Conservation (phyloP, 2,888 invertebrate species). For the Amphipyra berbera region DNA sequence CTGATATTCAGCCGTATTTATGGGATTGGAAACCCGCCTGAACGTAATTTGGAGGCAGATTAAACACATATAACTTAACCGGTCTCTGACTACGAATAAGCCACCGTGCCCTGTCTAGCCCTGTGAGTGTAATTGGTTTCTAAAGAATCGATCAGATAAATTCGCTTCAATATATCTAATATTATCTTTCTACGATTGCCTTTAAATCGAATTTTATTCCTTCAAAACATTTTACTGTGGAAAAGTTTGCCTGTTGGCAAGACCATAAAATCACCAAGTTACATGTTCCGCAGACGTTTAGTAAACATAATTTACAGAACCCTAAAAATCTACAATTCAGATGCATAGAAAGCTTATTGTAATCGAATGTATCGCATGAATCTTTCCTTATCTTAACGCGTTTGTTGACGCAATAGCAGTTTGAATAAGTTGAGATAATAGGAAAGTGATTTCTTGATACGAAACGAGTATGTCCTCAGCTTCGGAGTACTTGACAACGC, state of each 20-base stretch:
- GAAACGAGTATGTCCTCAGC: slow-evolving; percentile 2
- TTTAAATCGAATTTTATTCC: too few relatives aligned
- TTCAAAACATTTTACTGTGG: too few relatives aligned
- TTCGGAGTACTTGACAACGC: neutral
- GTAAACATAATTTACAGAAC: slow-evolving; percentile 2
- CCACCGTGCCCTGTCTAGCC: too few relatives aligned
- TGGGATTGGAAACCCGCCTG: slow-evolving; percentile 26
- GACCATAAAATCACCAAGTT: too few relatives aligned
- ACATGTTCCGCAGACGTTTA: too few relatives aligned
- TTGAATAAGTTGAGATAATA: slow-evolving; percentile 44
- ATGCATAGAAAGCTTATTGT: slow-evolving; percentile 59
- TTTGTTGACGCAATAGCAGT: slow-evolving; percentile 44
- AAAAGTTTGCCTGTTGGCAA: too few relatives aligned
- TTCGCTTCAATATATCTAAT: too few relatives aligned
- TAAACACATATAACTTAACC: too few relatives aligned
- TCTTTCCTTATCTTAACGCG: slow-evolving; percentile 55
- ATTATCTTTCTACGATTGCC: too few relatives aligned
- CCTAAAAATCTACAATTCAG: slow-evolving; percentile 49
- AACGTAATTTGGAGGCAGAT: neutral
- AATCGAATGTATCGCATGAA: slow-evolving; percentile 61
- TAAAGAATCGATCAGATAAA: too few relatives aligned
- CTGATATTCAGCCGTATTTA: slow-evolving; percentile 22
- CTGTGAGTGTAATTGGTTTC: too few relatives aligned
- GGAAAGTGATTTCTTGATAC: slow-evolving; percentile 16
- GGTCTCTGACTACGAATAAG: too few relatives aligned